Evolutionary conservation across 2,113 vertebrate species (phyloP), one percentile per base, ranked within the genome.

Genomic region (Cettia cetti): DNA sequence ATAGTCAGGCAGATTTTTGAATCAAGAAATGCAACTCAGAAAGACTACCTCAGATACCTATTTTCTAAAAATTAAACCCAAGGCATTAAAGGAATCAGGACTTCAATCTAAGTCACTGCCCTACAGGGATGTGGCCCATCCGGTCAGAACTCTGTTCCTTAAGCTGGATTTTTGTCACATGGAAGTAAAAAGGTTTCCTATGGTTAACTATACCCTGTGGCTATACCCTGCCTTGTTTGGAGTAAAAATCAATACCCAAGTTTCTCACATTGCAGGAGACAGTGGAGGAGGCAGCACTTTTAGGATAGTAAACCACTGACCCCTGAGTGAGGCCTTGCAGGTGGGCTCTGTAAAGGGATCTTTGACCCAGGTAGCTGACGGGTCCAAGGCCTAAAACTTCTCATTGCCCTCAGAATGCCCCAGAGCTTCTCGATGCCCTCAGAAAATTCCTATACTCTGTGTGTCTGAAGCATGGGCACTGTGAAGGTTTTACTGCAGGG

Each of bases 401-500:
- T 59, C 8, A 3, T 31, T 39, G 12, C 5, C 20, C 18, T 80
- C 23, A 49, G 35, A 45, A 45, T 10, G 9, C 11, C 35, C 17
- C 31, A 66, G 26, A 74, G 7, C 3, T 61, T 63, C 40, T 61
- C 42, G 44, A 52, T 33, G 11, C 18, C 54, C 35, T 39, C 0
- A 2, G 10, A 22, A 33, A n/a, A 49, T 15, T 2, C 0, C 37
- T 37, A 1, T 14, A 30, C 14, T 7, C 6, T 23, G 30, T 45
- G 27, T 20, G 9, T 68, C 39, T 60, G 27, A 53, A 63, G 28
- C 7, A 23, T 49, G 33, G 23, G 4, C 23, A 8, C 31, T 78
- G 30, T 39, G 20, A 10, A 63, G 12, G 7, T 20, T 66, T 66
- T 31, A 6, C 56, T 72, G 42, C 21, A 86, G 12, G 27, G 30